Percentiles rank a stretch among this genome's conserved stretches.
Conservation (phyloP, 2,888 invertebrate genomes). For the Mactromeris polynyma region DNA sequence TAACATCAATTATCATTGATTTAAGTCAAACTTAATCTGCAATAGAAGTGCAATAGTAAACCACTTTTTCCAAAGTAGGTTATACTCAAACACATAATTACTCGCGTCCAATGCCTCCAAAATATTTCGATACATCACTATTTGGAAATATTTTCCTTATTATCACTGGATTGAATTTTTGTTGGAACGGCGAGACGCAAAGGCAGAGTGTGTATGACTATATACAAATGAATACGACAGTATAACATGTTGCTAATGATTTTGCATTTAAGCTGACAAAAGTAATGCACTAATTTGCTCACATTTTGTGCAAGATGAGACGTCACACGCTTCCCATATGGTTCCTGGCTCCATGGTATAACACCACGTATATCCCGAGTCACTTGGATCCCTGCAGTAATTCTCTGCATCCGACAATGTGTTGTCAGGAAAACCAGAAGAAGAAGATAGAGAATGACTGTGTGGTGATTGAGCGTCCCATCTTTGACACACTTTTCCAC, state of each 20-base stretch:
- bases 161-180: background rate
- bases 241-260: no score
- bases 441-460: background rate
- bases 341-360: background rate
- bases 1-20: no score
- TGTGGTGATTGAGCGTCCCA: constrained; percentile 10
- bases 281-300: no score
- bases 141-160: background rate
- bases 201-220: background rate
- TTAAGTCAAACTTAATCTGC: no score
- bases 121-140: background rate
- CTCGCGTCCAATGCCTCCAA: no score
- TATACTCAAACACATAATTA: no score
- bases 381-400: constrained; percentile 52
- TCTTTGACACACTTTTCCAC: background rate
- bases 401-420: constrained; percentile 18
- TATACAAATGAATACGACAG: background rate
- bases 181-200: background rate
- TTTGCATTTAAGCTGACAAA: no score
- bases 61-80: no score
- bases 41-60: no score
- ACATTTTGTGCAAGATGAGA: constrained; percentile 6
- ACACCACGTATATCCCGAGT: background rate
- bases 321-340: constrained; percentile 6
- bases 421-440: background rate